Percentiles rank a stretch among this genome's conserved stretches.
Evolutionary conservation across 1,140 invertebrate species (phyloP).

Genomic region (Pinna nobilis): DNA sequence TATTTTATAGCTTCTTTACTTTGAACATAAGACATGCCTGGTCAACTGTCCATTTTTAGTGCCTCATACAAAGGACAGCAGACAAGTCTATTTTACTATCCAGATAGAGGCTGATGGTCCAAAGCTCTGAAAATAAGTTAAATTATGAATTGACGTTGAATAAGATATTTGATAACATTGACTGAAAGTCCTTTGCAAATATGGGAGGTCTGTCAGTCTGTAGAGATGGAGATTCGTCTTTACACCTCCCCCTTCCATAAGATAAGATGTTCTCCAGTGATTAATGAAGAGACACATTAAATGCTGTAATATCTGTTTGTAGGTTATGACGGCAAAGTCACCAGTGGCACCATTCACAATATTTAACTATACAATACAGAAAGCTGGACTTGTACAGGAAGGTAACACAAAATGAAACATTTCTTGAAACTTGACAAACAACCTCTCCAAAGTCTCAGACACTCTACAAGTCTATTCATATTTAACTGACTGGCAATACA

Average conservation of each 20-base stretch:
- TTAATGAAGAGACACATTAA: not conserved
- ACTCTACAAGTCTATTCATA: not conserved
- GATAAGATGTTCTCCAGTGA: not conserved
- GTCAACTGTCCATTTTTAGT: too few relatives aligned
- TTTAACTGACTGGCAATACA: too few relatives aligned
- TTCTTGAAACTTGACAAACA: not conserved
- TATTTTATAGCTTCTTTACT: too few relatives aligned
- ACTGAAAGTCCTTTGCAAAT: not conserved
- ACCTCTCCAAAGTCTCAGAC: not conserved
- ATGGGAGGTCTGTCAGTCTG: too few relatives aligned
- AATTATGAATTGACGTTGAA: not conserved
- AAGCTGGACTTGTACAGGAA: conserved; percentile 59
- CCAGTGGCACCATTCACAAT: conserved; percentile 64
- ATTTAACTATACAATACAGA: conserved; percentile 61
- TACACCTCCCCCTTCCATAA: not conserved
- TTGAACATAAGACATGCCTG: too few relatives aligned
- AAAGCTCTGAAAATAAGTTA: not conserved
- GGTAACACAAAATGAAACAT: conserved; percentile 37
- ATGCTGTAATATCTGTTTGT: conserved; percentile 9
- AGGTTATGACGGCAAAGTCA: conserved; percentile 67
- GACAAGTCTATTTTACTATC: too few relatives aligned
- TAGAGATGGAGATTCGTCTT: too few relatives aligned
- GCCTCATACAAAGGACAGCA: too few relatives aligned
- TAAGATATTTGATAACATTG: not conserved
- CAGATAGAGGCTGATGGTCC: too few relatives aligned